Evolutionary conservation across 2,113 vertebrate genomes (phyloP), one percentile per base, ranked within the genome.

Genomic region (Tretioscincus oriximinensis): DNA sequence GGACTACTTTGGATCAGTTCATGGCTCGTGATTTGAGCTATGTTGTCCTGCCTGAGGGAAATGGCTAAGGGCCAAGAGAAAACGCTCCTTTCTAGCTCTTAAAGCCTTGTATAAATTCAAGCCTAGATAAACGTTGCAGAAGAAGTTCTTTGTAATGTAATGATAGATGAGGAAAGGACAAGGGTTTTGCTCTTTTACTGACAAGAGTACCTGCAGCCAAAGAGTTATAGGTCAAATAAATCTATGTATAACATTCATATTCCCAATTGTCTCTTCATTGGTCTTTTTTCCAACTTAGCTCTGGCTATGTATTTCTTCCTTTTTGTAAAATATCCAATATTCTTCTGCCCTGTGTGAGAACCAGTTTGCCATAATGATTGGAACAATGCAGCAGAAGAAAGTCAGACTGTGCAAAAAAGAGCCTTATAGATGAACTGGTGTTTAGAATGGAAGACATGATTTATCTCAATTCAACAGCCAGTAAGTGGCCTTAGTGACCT

Each of bases 71-170:
- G 80, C 80, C 73, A 76, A 75, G 51, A 69, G 51, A 61, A 73
- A 68, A 75, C 12, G 21, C 54, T 75, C 68, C 47, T 49, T 81
- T 81, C 49, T 47, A 26, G 31, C 68, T 60, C 80, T 81, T 80
- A 45, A 4, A 49, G 29, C 41, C 82, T 85, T 81, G 5, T 29
- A 67, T 18, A n/a, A 7, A 21, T 51, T 80, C 84, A 45, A 81
- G 9, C 18, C 80, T 64, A 68, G 72, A 81, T 88, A 80, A 9
- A 41, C 83, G 83, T 79, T 81, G 70, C 9, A 73, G 26, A 20
- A 28, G 71, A 41, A 74, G 7, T 69, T 31, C 72, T 10, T 0
- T 35, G 63, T 22, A 60, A 0, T 31, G 20, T 8, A 58, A n/a
- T 45, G 31, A 71, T 22, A 21, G 35, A 47, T 47, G 35, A 70